Evolutionary conservation across 2,888 invertebrate species (phyloP).

Genomic region (Cephus spinipes): DNA sequence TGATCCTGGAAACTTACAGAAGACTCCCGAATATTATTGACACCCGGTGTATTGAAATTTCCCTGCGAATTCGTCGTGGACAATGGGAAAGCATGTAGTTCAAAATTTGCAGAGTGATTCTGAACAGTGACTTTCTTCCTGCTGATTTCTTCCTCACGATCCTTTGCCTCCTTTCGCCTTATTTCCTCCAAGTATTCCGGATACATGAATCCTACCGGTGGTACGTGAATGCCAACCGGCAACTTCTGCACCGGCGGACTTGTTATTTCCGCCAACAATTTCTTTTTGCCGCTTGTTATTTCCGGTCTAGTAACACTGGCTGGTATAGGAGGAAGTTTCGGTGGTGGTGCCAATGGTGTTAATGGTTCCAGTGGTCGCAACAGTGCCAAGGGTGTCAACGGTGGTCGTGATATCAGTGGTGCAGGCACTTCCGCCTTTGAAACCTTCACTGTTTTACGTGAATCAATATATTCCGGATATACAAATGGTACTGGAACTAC

Average conservation of each 20-base stretch:
- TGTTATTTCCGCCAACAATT: background rate
- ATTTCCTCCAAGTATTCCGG: slow-evolving; percentile 1
- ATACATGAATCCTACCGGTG: background rate
- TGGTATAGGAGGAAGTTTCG: background rate
- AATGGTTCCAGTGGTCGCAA: background rate
- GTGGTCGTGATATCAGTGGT: background rate
- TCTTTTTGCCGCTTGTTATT: background rate
- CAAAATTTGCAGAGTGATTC: background rate
- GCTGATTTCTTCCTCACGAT: background rate
- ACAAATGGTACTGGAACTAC: slow-evolving; percentile 1
- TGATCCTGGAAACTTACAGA: background rate
- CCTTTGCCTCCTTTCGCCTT: background rate
- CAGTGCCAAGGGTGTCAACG: background rate
- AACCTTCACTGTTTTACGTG: background rate
- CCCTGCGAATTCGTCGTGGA: background rate
- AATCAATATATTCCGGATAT: slow-evolving; percentile 8
- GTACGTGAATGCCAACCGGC: background rate
- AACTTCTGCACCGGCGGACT: background rate
- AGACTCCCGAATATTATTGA: background rate
- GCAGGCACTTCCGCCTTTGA: background rate
- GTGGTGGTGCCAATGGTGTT: background rate
- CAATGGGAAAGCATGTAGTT: background rate
- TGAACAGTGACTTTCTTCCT: background rate
- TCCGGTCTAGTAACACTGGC: background rate
- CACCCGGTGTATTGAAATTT: background rate